A percentile compares a stretch with the other conserved stretches of the same genome.
Conservation (phyloP, 2,113 vertebrate species). For the Bubo bubo region DNA sequence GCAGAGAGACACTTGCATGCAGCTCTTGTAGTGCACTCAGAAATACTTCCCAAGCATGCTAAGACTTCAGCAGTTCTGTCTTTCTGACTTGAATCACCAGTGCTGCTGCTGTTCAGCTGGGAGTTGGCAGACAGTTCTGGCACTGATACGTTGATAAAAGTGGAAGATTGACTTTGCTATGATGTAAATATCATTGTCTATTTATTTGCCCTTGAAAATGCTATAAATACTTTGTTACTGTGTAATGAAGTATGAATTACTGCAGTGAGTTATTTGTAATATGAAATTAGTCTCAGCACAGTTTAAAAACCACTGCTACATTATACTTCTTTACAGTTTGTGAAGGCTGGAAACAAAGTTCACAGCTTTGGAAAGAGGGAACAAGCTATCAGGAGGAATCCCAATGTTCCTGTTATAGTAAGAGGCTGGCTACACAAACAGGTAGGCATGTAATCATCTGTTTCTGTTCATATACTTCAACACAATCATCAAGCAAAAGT, state of each 20-base stretch:
- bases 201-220: conserved; percentile 9
- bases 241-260: not conserved
- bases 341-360: conserved; percentile 83
- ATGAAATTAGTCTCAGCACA: not conserved
- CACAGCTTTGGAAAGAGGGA: conserved; percentile 98
- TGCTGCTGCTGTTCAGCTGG: not conserved
- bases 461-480: not conserved
- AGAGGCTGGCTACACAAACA: conserved; percentile 98
- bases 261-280: not conserved
- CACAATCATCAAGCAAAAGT: not conserved
- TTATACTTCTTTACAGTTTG: conserved; percentile 71
- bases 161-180: not conserved
- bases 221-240: not conserved
- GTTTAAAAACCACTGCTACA: not conserved
- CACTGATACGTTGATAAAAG: not conserved
- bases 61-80: not conserved
- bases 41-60: not conserved
- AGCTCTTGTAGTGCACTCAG: not conserved
- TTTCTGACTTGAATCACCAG: not conserved
- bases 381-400: conserved; percentile 94
- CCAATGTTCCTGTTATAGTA: conserved; percentile 91
- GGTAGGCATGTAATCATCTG: conserved; percentile 66
- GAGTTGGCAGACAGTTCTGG: not conserved
- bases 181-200: not conserved
- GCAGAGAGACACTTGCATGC: not conserved